Conservation (phyloP, 1,140 invertebrate genomes). For the Hormaphis cornu region DNA sequence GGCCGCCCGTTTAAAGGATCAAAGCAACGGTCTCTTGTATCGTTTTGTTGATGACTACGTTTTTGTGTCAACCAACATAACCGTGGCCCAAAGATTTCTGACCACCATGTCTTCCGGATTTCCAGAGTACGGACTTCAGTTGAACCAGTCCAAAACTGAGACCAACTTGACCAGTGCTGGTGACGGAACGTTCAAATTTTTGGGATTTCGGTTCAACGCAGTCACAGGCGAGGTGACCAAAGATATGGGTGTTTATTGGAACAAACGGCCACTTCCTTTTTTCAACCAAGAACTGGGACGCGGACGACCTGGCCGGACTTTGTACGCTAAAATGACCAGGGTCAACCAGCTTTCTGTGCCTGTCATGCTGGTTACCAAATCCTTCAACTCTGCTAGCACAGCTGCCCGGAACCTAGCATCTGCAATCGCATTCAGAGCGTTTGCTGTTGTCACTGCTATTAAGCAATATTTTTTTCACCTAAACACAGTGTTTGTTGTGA, state of each 20-base stretch:
- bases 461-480: slow-evolving; percentile 7
- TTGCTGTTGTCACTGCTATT: neutral
- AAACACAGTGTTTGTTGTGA: neutral
- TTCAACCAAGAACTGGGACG: neutral
- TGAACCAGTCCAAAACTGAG: slow-evolving; percentile 1
- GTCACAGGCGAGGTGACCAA: neutral
- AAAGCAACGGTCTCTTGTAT: neutral
- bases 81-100: neutral
- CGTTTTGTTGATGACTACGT: slow-evolving; percentile 11
- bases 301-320: neutral
- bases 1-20: neutral
- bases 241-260: neutral
- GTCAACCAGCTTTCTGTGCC: neutral
- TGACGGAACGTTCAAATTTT: neutral
- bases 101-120: neutral
- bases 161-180: neutral
- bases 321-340: neutral
- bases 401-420: neutral
- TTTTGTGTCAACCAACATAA: neutral
- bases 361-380: neutral
- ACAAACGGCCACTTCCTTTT: neutral
- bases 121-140: neutral
- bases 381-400: neutral
- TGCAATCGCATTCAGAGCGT: neutral
- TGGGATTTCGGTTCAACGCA: neutral